Conservation (phyloP, 2,797 vertebrate species). For the Threskiornis aethiopicus region DNA sequence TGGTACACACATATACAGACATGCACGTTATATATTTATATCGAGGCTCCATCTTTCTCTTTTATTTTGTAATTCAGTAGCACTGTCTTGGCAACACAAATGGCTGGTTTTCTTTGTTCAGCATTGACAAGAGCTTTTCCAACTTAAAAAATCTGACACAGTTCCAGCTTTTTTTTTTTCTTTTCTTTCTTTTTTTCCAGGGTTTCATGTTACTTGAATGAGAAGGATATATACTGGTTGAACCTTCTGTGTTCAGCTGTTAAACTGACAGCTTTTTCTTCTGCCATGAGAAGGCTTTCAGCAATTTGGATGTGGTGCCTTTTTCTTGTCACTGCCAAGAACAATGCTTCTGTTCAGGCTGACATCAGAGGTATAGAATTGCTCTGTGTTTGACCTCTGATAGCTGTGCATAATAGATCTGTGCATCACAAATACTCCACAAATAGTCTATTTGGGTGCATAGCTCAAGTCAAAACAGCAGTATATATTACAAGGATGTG, state of each 20-base stretch:
- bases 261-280: slow-evolving; percentile 71
- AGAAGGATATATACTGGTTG: slow-evolving; percentile 55
- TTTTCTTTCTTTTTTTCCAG: background rate
- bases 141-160: slow-evolving; percentile 54
- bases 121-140: slow-evolving; percentile 56
- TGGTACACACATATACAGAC: background rate
- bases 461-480: slow-evolving; percentile 23
- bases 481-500: slow-evolving; percentile 41
- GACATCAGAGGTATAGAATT: slow-evolving; percentile 43
- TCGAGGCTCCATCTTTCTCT: background rate
- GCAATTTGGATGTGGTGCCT: slow-evolving; percentile 41
- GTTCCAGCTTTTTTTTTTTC: slow-evolving; percentile 16
- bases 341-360: slow-evolving; percentile 35
- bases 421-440: slow-evolving; percentile 24
- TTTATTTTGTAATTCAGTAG: slow-evolving; percentile 44
- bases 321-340: slow-evolving; percentile 44
- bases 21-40: background rate
- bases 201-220: slow-evolving; percentile 72
- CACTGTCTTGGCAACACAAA: slow-evolving; percentile 58
- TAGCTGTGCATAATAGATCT: slow-evolving; percentile 54
- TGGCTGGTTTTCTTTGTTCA: slow-evolving; percentile 55
- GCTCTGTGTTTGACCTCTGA: slow-evolving; percentile 44
- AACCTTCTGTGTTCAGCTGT: slow-evolving; percentile 69
- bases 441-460: slow-evolving; percentile 34
- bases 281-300: slow-evolving; percentile 67